Evolutionary conservation across 2,888 invertebrate genomes (phyloP).

Genomic region (Leptinotarsa tumamoca): DNA sequence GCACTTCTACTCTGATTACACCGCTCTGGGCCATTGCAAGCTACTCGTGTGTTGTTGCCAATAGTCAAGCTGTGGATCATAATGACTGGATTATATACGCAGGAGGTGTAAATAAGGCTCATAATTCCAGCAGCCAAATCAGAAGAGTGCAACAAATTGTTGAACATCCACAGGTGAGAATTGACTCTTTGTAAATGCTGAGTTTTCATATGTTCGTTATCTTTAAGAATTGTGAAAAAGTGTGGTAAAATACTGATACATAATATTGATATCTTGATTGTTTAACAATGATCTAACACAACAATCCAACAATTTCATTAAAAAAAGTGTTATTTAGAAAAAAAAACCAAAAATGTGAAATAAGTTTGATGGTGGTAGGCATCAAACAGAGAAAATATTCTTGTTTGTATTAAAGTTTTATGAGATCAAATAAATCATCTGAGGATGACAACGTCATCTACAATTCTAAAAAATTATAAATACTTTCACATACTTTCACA

Average conservation of each 20-base stretch:
- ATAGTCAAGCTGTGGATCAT: conserved; percentile 31
- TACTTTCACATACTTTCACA: no score
- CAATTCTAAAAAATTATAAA: no score
- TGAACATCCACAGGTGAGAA: conserved; percentile 69
- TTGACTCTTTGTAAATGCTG: conserved; percentile 6
- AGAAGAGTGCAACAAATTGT: conserved; percentile 66
- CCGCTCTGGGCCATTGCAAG: conserved; percentile 69
- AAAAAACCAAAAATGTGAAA: no score
- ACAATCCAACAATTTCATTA: no score
- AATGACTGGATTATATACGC: conserved; percentile 61
- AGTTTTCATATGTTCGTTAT: background rate
- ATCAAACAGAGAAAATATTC: no score
- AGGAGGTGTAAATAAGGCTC: conserved; percentile 61
- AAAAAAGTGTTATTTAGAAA: no score
- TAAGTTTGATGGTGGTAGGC: no score
- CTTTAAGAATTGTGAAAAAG: no score
- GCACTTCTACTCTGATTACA: conserved; percentile 68
- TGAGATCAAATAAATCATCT: background rate
- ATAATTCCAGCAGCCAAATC: conserved; percentile 61
- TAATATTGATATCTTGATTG: no score
- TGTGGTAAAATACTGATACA: no score
- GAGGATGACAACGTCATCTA: no score
- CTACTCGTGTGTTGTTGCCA: conserved; percentile 64
- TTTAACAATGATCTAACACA: no score
- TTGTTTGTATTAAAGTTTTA: background rate